Base-by-base conservation (phyloP, 1,140 invertebrate genomes). In the Scaptomyza graminum region DNA sequence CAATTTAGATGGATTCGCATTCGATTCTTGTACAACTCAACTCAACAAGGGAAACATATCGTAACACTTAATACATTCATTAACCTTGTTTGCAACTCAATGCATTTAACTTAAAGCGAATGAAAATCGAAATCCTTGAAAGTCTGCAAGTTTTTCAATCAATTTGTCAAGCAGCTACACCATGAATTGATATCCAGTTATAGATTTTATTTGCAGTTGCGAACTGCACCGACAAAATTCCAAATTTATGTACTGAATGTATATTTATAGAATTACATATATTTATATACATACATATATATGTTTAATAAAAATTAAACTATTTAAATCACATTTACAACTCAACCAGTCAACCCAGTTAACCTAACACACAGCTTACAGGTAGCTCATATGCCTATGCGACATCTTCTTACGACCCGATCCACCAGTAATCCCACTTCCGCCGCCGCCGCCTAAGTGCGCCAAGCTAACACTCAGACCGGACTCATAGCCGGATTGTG, bases 401-500 rank as follows among this genome's bases (percentile, higher is more conserved):
- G 85, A 89, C 70, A 78, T 46, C 4, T 66, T 70, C 44, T 87
- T 88, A 5, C 82, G 57, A 0, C 84, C 83, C 0, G 83, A 88
- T 2, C 83, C 83, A 15, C 70, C 83, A 6, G 39, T n/a, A n/a
- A n/a, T n/a, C n/a, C n/a, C n/a, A n/a, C n/a, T 52, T 3, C 41
- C 44, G 3, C 15, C 34, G 8, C 55, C 50, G 7, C 71, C 71
- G 5, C 83, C 83, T 25, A 91, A 50, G 12, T 91, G 90, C 0
- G 78, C 90, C 65, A 91, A 55, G 25, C 90, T 91, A 0, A 90
- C 72, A 41, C 90, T 91, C 15, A 91, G 39, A 0, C 83, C 88
- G n/a, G 90, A 91, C 39, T 91, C 90, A 68, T 89, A 90, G 51
- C 41, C 90, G 0, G 81, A 83, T 46, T 91, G 90, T 0, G 81